Evolutionary conservation across 1,140 invertebrate genomes (phyloP).

Genomic region (Portunus trituberculatus): DNA sequence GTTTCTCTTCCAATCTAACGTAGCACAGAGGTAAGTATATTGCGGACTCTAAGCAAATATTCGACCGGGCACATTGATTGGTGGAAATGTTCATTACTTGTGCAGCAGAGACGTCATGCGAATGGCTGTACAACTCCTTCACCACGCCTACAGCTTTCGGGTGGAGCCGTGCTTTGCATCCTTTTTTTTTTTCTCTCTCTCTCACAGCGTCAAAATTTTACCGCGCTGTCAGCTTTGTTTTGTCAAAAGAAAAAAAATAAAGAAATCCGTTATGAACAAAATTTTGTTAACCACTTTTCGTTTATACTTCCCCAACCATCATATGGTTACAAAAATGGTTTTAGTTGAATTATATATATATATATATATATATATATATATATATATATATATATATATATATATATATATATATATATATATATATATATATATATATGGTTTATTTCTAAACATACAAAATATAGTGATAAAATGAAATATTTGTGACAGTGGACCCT

Average conservation of each 20-base stretch:
- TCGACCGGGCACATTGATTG: neutral
- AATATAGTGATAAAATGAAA: too few species aligned
- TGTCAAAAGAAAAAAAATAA: neutral
- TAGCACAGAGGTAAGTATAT: neutral
- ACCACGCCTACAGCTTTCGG: too few species aligned
- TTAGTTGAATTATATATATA: neutral
- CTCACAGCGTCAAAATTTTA: neutral
- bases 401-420: constrained; percentile 46
- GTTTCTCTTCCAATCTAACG: neutral
- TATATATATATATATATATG: constrained; percentile 48
- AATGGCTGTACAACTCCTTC: too few species aligned
- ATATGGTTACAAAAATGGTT: neutral
- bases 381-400: constrained; percentile 54
- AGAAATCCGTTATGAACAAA: neutral
- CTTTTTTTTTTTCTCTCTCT: neutral
- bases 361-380: constrained; percentile 46
- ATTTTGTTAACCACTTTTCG: neutral
- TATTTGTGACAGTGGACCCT: too few species aligned
- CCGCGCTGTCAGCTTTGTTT: neutral
- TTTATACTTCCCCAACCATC: neutral
- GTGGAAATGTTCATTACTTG: too few species aligned
- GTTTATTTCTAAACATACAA: constrained; percentile 17
- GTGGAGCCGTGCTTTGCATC: too few species aligned
- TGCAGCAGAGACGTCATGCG: too few species aligned
- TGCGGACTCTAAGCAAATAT: neutral